Base-by-base conservation (phyloP, 2,888 invertebrate genomes). In the Epistrophella euchroma region DNA sequence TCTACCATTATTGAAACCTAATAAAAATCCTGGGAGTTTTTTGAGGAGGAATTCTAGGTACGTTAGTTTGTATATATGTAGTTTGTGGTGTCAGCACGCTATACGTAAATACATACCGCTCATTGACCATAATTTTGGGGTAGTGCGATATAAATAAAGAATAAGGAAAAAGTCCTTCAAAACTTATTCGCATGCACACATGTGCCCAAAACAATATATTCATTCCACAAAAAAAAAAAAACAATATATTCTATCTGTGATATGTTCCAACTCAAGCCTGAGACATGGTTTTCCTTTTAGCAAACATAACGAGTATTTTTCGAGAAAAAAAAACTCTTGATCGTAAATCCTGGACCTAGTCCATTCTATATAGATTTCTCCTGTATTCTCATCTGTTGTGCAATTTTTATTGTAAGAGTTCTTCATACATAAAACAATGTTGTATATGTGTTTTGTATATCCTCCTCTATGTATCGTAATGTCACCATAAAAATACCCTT, bases 221-320 rank as follows among this genome's bases (percentile, higher is more conserved):
- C 37, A 58, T 52, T 66, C 19, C 9, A 22, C 45, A 9, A 15
- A 5, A 47, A 32, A 47, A 62, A 35, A 17, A 58, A 6, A 60
- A 60, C 28, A 64, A n/a, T n/a, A n/a, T n/a, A n/a, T n/a, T n/a
- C n/a, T 58, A 22, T 22, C 47, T 66, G 60, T 73, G 22, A 73
- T 78, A 28, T 32, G 15, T 32, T 15, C 22, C 37, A n/a, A 56
- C 32, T 43, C 64, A 32, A 68, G 58, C 37, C 47, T 70, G 45
- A 62, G 55, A 85, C 85, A 85, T 73, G 85, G 47, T 62, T 81
- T 85, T 76, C 81, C 85, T 85, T 85, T 85, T 81, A 85, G 68
- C 68, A 76, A 77, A 22, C 11, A 64, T 81, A 73, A 62, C 73
- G 52, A 52, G 52, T 7, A 25, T 25, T 7, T 52, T 25, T 13